Conservation (phyloP, 53 echinoderm and acorn worm species). For the Glandiceps talaboti region DNA sequence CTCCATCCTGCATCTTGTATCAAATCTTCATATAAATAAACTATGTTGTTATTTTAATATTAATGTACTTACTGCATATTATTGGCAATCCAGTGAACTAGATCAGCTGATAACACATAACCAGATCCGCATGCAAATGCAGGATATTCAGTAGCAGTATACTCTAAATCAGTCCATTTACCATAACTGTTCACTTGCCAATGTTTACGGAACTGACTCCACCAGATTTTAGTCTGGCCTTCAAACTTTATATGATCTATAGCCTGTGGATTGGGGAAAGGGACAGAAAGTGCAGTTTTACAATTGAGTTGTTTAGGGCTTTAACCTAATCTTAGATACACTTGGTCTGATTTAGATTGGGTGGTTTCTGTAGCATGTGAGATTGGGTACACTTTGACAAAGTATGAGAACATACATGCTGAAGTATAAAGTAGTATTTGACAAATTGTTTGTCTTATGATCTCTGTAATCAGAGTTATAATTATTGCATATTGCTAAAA, state of each 20-base stretch:
- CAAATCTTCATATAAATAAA: not conserved
- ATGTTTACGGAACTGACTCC: slow-evolving; percentile 66
- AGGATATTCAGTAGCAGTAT: slow-evolving; percentile 72
- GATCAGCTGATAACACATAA: slow-evolving; percentile 49
- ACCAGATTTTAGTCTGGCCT: slow-evolving; percentile 36
- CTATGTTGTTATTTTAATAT: not conserved
- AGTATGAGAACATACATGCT: too few species aligned
- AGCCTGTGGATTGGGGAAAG: too few species aligned
- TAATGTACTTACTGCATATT: slow-evolving; percentile 36
- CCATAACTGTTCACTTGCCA: slow-evolving; percentile 77
- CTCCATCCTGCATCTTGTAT: not conserved
- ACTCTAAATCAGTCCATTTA: slow-evolving; percentile 84
- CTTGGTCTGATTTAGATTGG: too few species aligned
- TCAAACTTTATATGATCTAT: not conserved
- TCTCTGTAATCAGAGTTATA: too few species aligned
- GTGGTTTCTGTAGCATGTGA: too few species aligned
- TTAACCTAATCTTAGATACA: too few species aligned
- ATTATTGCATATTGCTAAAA: too few species aligned
- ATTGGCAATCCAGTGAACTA: slow-evolving; percentile 61
- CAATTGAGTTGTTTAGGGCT: too few species aligned
- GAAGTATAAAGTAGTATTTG: too few species aligned
- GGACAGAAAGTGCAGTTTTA: too few species aligned
- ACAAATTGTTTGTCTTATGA: too few species aligned
- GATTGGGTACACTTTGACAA: too few species aligned
- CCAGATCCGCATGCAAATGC: slow-evolving; percentile 99